Conservation (phyloP, 2,888 invertebrate genomes). For the Philereme vetulata region DNA sequence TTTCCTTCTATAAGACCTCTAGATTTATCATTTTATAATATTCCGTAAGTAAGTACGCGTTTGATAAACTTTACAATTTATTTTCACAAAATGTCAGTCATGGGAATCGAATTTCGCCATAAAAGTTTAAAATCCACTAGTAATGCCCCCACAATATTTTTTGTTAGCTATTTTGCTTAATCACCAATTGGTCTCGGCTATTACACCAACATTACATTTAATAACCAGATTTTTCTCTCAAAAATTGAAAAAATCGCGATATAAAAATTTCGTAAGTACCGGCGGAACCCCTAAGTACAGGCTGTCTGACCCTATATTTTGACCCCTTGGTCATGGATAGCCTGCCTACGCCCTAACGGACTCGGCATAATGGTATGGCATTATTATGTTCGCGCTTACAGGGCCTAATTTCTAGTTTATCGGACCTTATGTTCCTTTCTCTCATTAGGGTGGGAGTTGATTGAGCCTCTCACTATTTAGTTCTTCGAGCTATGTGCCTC, state of each 20-base stretch:
- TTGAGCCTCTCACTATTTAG: conserved; percentile 19
- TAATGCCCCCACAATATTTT: conserved; percentile 12
- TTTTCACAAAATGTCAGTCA: background rate
- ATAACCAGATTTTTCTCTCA: conserved; percentile 23
- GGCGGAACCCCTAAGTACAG: conserved; percentile 30
- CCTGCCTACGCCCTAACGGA: conserved; percentile 30
- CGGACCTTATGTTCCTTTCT: conserved; percentile 23
- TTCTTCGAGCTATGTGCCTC: no score
- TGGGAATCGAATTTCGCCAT: conserved; percentile 6
- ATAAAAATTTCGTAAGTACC: conserved; percentile 16
- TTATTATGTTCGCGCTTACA: conserved; percentile 27
- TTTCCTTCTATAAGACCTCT: no score
- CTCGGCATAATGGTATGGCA: conserved; percentile 19
- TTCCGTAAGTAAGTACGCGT: no score
- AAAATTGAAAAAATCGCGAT: conserved; percentile 17
- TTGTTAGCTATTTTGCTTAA: conserved; percentile 24
- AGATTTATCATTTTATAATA: no score
- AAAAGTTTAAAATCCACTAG: conserved; percentile 25
- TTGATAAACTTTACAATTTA: background rate
- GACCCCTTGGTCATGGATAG: conserved; percentile 17
- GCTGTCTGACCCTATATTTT: conserved; percentile 28
- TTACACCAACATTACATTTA: conserved; percentile 20
- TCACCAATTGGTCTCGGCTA: conserved; percentile 23
- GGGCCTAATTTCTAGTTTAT: conserved; percentile 28
- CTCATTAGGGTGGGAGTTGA: conserved; percentile 29